A percentile compares a stretch with the other conserved stretches of the same genome.
These are phyloP conservation scores for Tupaia chinensis DNA, from an alignment of 2,113 vertebrate genomes.

Conservation along the genomic window DNA sequence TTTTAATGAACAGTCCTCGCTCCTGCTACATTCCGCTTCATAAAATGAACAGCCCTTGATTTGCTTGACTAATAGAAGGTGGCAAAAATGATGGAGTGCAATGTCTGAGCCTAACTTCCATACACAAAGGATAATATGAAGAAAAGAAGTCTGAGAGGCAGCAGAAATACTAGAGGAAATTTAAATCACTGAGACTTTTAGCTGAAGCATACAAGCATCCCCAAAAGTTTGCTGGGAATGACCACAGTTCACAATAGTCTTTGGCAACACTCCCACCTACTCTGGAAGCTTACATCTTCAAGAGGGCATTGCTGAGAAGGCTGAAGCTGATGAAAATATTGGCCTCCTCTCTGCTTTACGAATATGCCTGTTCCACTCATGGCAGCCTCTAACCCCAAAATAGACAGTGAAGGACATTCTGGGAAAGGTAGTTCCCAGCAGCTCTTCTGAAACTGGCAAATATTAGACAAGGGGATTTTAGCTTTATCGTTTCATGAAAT, in stretches of 20 bases:
- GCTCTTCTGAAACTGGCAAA: background rate
- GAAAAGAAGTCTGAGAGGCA: background rate
- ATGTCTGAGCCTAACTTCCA: background rate
- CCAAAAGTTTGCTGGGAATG: background rate
- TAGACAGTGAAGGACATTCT: background rate
- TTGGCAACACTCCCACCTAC: background rate
- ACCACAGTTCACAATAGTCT: background rate
- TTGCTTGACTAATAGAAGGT: background rate
- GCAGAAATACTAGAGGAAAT: background rate
- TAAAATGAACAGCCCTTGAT: background rate
- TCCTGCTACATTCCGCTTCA: background rate
- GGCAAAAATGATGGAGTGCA: background rate
- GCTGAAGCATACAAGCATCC: background rate
- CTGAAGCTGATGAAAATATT: background rate
- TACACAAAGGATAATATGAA: background rate
- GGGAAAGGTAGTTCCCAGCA: background rate
- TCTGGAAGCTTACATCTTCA: background rate
- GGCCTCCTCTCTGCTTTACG: background rate
- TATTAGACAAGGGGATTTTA: background rate
- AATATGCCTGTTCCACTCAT: background rate
- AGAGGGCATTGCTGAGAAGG: background rate
- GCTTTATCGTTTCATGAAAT: slow-evolving; percentile 1
- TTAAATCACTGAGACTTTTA: background rate
- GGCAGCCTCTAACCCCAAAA: background rate
- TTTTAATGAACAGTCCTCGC: background rate